phyloP scores from a whole-genome alignment of 2,888 invertebrate species.

The Amblyjoppa fuscipennis region DNA sequence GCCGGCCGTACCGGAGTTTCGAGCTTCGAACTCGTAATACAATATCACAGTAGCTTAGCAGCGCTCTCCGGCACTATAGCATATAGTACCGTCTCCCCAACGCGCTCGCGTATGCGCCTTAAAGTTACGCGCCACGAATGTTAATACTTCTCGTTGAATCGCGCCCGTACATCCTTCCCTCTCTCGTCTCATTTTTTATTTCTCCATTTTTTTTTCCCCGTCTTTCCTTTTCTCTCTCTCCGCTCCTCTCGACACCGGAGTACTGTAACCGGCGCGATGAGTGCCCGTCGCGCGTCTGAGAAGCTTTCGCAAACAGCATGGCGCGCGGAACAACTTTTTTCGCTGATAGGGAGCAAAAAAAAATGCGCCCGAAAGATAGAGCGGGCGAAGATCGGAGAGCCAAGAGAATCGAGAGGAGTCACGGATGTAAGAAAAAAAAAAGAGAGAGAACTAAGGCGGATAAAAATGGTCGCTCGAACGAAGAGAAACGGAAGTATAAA shows the following conservation, averaged over 20 bases:
- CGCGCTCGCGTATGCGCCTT: constrained; percentile 12
- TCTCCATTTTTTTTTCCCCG: constrained; percentile 12
- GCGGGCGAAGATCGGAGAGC: not conserved
- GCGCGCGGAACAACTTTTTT: constrained; percentile 1
- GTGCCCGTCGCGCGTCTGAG: constrained; percentile 6
- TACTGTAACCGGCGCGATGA: not conserved
- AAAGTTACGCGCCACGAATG: constrained; percentile 76
- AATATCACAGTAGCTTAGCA: constrained; percentile 42
- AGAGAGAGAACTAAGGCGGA: not conserved
- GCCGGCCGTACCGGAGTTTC: constrained; percentile 66
- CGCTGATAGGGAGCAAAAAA: constrained; percentile 3
- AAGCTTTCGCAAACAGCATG: constrained; percentile 27
- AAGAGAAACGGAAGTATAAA: not conserved
- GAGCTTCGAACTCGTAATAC: constrained; percentile 65
- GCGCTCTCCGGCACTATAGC: constrained; percentile 32
- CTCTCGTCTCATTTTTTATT: constrained; percentile 22
- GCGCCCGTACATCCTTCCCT: constrained; percentile 62
- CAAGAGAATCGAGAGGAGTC: not conserved
- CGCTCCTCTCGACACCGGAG: constrained; percentile 9
- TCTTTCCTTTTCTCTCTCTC: constrained; percentile 23
- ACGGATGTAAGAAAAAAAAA: not conserved
- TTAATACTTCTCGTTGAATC: constrained; percentile 73
- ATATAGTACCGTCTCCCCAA: constrained; percentile 24
- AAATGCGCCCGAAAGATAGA: not conserved
- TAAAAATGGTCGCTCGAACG: constrained; percentile 14